Evolutionary conservation across 2,113 vertebrate species (phyloP).

Genomic region (Sisor rabdophorus): DNA sequence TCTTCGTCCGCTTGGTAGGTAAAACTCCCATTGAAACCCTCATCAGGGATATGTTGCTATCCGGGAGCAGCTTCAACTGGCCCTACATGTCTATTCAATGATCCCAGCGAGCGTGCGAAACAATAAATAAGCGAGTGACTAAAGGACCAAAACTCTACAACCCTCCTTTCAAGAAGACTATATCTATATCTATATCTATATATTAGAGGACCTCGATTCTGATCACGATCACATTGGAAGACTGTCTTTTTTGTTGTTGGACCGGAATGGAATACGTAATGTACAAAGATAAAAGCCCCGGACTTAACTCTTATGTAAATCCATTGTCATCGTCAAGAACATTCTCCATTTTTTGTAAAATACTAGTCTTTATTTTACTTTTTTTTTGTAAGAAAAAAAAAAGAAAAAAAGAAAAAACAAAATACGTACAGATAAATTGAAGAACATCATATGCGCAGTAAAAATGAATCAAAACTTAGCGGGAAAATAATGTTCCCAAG

Average conservation of each 20-base stretch:
- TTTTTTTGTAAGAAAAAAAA: constrained; percentile 70
- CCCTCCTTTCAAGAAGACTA: constrained; percentile 73
- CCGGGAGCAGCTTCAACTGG: constrained; percentile 99
- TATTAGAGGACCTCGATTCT: constrained; percentile 67
- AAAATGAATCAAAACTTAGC: constrained; percentile 92
- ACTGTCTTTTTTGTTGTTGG: constrained; percentile 73
- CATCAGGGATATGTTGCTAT: constrained; percentile 99
- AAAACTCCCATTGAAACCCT: constrained; percentile 99
- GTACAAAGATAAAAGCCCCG: constrained; percentile 93
- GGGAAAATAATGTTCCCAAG: constrained; percentile 98
- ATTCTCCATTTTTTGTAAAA: constrained; percentile 99
- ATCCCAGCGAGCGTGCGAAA: constrained; percentile 79
- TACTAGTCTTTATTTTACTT: constrained; percentile 99
- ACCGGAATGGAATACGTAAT: constrained; percentile 90
- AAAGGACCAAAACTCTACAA: constrained; percentile 73
- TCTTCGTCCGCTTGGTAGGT: constrained; percentile 99
- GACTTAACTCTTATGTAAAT: constrained; percentile 88
- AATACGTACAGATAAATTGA: constrained; percentile 72
- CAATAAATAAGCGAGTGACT: constrained; percentile 64
- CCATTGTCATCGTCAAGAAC: constrained; percentile 82
- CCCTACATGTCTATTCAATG: constrained; percentile 99
- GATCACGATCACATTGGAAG: constrained; percentile 71
- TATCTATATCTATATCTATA: constrained; percentile 70
- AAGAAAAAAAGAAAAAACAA: constrained; percentile 59
- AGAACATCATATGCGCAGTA: constrained; percentile 97